Conservation (phyloP, 2,113 vertebrate species). For the Raja brachyura region DNA sequence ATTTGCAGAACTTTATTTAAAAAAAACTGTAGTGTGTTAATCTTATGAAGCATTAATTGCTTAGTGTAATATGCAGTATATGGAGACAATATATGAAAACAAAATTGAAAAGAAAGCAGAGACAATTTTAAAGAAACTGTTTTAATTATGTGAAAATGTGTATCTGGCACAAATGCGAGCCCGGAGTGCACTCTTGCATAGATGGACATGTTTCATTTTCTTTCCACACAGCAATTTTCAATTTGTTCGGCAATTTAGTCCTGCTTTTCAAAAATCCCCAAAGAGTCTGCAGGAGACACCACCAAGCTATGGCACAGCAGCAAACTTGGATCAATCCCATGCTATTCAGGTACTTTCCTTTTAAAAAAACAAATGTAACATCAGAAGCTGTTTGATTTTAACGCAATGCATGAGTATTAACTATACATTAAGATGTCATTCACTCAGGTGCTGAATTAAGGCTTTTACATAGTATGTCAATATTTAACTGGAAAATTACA, state of each 20-base stretch:
- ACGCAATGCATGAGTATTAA: background rate
- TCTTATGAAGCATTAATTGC: background rate
- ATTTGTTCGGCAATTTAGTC: background rate
- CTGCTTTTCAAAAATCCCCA: background rate
- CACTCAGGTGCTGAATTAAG: background rate
- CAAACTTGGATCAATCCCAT: background rate
- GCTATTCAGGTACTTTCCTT: background rate
- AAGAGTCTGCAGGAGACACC: background rate
- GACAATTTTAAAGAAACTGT: background rate
- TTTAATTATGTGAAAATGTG: background rate
- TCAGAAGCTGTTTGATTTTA: background rate
- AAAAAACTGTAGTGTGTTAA: background rate
- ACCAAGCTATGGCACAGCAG: background rate
- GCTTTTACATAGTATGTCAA: background rate
- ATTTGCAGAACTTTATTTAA: background rate
- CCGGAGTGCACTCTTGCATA: background rate
- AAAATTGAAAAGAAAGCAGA: background rate
- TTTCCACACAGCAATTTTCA: background rate
- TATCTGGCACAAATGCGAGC: background rate
- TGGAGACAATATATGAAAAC: background rate
- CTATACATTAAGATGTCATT: background rate
- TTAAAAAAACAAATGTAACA: background rate
- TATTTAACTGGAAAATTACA: background rate
- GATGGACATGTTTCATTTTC: background rate
- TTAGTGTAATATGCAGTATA: background rate